These are phyloP conservation scores for Taphrorychus bicolor DNA, from an alignment of 2,888 invertebrate genomes.

Conservation along the genomic window DNA sequence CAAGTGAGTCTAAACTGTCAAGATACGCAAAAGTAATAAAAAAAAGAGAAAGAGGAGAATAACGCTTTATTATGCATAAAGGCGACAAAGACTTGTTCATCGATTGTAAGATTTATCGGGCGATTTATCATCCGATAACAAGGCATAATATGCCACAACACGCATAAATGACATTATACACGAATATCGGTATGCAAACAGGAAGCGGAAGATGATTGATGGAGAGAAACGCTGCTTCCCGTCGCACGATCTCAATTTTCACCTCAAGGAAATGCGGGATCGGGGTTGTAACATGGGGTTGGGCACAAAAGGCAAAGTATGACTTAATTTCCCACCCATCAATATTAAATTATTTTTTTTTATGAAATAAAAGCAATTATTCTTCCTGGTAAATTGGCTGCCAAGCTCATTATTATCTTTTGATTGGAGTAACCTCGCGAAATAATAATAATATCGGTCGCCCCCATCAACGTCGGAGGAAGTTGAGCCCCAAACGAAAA, in stretches of 20 bases:
- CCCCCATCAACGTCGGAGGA: conserved; percentile 38
- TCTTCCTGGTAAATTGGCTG: too few species aligned
- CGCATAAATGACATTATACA: conserved; percentile 46
- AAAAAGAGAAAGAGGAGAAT: background rate
- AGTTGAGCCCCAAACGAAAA: conserved; percentile 32
- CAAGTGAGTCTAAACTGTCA: background rate
- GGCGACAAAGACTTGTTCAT: background rate
- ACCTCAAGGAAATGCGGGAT: conserved; percentile 44
- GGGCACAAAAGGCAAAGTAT: background rate
- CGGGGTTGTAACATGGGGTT: conserved; percentile 4
- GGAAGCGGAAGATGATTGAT: conserved; percentile 52
- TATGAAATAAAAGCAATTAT: background rate
- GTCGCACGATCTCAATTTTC: conserved; percentile 30
- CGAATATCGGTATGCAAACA: conserved; percentile 51
- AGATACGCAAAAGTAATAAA: background rate
- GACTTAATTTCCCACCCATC: background rate
- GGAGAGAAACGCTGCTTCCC: conserved; percentile 40
- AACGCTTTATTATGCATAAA: background rate
- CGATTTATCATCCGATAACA: conserved; percentile 41
- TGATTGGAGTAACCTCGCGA: background rate
- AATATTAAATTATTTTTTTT: background rate
- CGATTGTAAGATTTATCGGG: conserved; percentile 23
- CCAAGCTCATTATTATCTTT: background rate
- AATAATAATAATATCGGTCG: conserved; percentile 36
- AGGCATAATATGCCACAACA: conserved; percentile 43